Base-by-base conservation (phyloP, 1,140 invertebrate genomes). In the Coptotermes formosanus region DNA sequence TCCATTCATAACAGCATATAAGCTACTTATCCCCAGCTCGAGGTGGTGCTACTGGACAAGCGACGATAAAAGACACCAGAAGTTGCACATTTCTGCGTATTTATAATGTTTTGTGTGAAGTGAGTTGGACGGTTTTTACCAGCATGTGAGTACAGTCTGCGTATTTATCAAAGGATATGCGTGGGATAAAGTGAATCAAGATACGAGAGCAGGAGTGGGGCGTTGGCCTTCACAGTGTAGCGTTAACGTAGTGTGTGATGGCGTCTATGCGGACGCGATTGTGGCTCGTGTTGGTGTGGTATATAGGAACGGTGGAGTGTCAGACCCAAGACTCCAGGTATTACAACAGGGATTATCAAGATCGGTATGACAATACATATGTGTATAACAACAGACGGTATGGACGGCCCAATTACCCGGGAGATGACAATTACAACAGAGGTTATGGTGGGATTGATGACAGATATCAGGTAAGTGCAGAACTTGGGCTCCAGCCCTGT, bases 311-410 rank as follows among this genome's bases (percentile, higher is more conserved):
- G 25, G 64, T 16, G 25, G 25, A 30, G 25, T 30, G 64, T 75
- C 64, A 75, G 64, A 75, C n/a, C 9, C 64, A 75, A 14, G 64
- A 8, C n/a, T n/a, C 64, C n/a, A 30, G 25, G 25, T 75, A 75
- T 75, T 75, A 75, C 64, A 75, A 75, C n/a, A n/a, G 19, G n/a
- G 64, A 75, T 1, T 30, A 75, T 30, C 64, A 75, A 14, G 64
- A 30, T n/a, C 25, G n/a, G 14, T 75, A 75, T 75, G 64, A 16
- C n/a, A 75, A 75, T 30, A 75, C 64, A 11, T 75, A 75, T 30
- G n/a, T 75, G 25, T 75, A 75, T 75, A 75, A 75, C 64, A 30
- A 75, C 64, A 75, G 64, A 75, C 64, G 64, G 25, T 75, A 75
- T 16, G 64, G 64, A 75, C 64, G 64, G 25, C 64, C 64, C 7